Evolutionary conservation across 2,888 invertebrate genomes (phyloP).

Genomic region (Eupsilia transversa): DNA sequence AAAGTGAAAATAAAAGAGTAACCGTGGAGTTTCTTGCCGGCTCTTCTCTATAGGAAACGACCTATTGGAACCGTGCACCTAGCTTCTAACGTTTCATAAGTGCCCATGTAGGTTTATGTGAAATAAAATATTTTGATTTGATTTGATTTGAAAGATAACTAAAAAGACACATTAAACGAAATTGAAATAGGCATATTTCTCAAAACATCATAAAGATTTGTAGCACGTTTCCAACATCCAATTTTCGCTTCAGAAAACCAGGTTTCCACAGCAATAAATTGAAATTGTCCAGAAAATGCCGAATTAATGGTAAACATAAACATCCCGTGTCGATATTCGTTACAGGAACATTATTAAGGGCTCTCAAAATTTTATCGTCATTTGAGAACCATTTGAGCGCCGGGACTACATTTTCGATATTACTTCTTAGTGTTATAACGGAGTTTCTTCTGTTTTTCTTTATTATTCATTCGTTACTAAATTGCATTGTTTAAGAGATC

Average conservation of each 20-base stretch:
- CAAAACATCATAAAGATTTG: not conserved
- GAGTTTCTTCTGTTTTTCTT: not conserved
- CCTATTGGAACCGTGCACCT: no score
- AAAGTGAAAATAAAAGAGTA: not conserved
- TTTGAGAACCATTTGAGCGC: constrained; percentile 35
- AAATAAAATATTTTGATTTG: no score
- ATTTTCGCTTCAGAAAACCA: constrained; percentile 24
- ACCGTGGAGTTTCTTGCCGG: no score
- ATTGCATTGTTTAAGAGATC: not conserved
- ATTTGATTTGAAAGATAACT: no score
- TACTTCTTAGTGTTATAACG: constrained; percentile 9
- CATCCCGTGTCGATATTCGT: constrained; percentile 37
- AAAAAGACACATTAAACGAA: not conserved
- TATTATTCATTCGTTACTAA: not conserved
- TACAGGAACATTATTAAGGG: constrained; percentile 46
- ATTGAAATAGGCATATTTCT: not conserved
- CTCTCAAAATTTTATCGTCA: constrained; percentile 57
- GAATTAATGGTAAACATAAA: constrained; percentile 40
- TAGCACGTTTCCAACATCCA: not conserved
- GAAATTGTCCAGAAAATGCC: constrained; percentile 48
- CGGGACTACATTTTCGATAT: constrained; percentile 14
- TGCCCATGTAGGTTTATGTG: no score
- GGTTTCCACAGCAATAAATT: constrained; percentile 37
- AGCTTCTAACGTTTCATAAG: no score
- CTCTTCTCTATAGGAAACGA: no score